These are phyloP conservation scores for Drosophila gaucha DNA, from an alignment of 2,888 invertebrate species.

Conservation along the genomic window DNA sequence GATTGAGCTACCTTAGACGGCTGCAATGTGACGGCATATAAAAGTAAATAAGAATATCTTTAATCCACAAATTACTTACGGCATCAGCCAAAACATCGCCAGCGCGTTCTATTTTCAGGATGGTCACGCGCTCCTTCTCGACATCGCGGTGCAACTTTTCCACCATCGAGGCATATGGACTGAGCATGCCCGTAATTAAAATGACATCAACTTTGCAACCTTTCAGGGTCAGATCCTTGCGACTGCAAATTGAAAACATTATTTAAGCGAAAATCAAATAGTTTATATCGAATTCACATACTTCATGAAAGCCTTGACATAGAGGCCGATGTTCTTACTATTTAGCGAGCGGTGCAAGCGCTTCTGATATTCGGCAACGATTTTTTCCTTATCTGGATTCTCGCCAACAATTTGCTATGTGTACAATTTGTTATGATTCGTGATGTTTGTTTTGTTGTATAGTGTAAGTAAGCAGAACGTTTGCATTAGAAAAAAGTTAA, in stretches of 20 bases:
- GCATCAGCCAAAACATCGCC: conserved; percentile 95
- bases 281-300: conserved; percentile 84
- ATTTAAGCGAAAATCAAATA: background rate
- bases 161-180: conserved; percentile 92
- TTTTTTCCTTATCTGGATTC: conserved; percentile 89
- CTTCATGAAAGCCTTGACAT: conserved; percentile 93
- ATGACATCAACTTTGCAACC: conserved; percentile 92
- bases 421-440: conserved; percentile 30
- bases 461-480: conserved; percentile 46
- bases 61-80: conserved; percentile 85
- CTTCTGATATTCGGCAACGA: conserved; percentile 91
- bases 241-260: conserved; percentile 85
- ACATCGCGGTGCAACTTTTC: conserved; percentile 91
- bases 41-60: too few relatives aligned
- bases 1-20: conserved; percentile 95
- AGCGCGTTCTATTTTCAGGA: conserved; percentile 93
- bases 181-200: conserved; percentile 91
- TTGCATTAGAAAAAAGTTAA: conserved; percentile 35
- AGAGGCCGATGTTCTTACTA: conserved; percentile 92
- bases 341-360: conserved; percentile 91
- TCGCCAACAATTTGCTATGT: conserved; percentile 87
- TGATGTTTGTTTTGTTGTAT: conserved; percentile 33
- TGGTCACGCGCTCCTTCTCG: conserved; percentile 92
- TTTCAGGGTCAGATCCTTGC: conserved; percentile 89
- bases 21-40: conserved; percentile 84